Conservation (phyloP, 2,113 vertebrate genomes). For the Rhabdomys dilectus region DNA sequence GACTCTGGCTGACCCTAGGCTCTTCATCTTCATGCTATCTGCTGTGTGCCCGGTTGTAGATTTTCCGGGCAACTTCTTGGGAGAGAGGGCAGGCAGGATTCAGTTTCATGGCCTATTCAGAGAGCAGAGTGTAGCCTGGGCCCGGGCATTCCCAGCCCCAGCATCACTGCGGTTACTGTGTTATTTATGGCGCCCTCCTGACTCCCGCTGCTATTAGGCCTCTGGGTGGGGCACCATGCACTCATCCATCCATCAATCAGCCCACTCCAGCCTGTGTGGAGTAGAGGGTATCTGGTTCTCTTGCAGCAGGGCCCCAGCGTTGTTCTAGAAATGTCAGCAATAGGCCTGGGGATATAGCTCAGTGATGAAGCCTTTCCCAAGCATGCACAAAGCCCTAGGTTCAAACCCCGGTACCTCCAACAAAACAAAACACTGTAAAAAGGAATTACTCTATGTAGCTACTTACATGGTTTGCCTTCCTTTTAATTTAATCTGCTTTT, state of each 20-base stretch:
- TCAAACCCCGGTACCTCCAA: not conserved
- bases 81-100: not conserved
- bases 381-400: not conserved
- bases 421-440: not conserved
- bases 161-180: conserved; percentile 57
- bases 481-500: not conserved
- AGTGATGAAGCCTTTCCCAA: not conserved
- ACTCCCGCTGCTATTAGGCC: conserved; percentile 16
- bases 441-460: not conserved
- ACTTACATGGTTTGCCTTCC: not conserved
- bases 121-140: not conserved
- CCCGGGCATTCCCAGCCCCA: not conserved
- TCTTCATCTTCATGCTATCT: not conserved
- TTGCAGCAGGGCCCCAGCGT: not conserved
- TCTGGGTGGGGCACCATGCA: not conserved
- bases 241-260: conserved; percentile 28
- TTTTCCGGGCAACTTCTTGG: conserved; percentile 41
- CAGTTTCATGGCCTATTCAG: conserved; percentile 46
- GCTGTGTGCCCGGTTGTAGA: not conserved
- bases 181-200: conserved; percentile 79
- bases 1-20: not conserved
- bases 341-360: not conserved
- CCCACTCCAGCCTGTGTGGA: not conserved
- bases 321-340: not conserved
- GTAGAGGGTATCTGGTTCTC: not conserved